Evolutionary conservation across 1,140 invertebrate genomes (phyloP), one percentile per base, ranked within the genome.

Genomic region (Adelges cooleyi): DNA sequence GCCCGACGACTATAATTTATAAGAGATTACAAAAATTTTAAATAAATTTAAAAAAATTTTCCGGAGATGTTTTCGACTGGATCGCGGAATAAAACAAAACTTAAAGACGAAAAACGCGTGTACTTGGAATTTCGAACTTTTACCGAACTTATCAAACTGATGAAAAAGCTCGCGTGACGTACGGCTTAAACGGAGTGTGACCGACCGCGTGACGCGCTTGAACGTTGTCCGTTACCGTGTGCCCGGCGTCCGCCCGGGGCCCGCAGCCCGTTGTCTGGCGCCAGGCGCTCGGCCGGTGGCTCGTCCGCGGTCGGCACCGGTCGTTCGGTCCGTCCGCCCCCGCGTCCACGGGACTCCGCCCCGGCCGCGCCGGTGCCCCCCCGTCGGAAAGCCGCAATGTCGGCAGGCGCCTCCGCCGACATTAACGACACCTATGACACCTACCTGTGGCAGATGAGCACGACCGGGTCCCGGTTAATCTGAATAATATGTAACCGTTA

Each of bases 271-370:
- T 18, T 13, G 27, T 33, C 56, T 62, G 56, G 56, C 56, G 56
- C 56, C 56, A 46, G 56, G 56, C 56, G 56, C 56, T 62, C 56
- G 56, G 42, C 56, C 42, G 42, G 4, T 25, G 23, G 38, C 38
- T 62, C 56, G 56, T 62, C 38, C 56, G 25, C 56, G 42, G 10
- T 62, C 56, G 56, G 56, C 40, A 44, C 56, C 42, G 42, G 56
- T 62, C 56, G 56, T 18, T 42, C 56, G 25, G 56, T 25, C 42
- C 25, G 56, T 62, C 56, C 56, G 56, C 56, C 56, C 56, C 56
- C 56, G 56, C 56, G 56, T 18, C 13, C 23, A 15, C 11, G 15
- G 23, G 56, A 42, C 56, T 62, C 56, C 56, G 56, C 56, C 56
- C 25, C 11, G 10, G 15, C 25, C 2, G 53, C 33, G 33, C 53